These are phyloP conservation scores for Girardia tigrina DNA, from an alignment of 2,888 invertebrate genomes.

Conservation along the genomic window DNA sequence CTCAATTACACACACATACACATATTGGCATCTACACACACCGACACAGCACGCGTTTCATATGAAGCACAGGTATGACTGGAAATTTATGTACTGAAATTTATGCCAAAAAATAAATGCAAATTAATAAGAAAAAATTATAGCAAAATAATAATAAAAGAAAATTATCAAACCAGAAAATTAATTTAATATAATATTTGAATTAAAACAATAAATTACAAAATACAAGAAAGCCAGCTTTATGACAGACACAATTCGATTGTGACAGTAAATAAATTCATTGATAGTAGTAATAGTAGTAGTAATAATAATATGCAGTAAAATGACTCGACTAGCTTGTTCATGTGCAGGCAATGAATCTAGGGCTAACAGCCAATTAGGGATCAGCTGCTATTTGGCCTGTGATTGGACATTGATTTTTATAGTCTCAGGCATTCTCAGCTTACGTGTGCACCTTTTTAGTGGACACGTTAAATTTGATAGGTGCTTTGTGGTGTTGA, in stretches of 20 bases:
- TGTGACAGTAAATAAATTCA: too few species aligned
- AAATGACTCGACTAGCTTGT: conserved; percentile 18
- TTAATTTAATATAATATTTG: not conserved
- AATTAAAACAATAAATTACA: not conserved
- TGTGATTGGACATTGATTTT: conserved; percentile 18
- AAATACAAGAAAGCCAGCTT: not conserved
- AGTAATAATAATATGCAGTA: conserved; percentile 8
- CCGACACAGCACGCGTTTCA: too few species aligned
- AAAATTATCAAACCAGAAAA: not conserved
- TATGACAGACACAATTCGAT: not conserved
- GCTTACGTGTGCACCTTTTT: conserved; percentile 23
- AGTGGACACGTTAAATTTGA: conserved; percentile 23
- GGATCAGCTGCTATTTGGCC: conserved; percentile 11
- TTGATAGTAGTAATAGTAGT: not conserved
- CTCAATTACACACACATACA: too few species aligned
- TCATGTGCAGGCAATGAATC: conserved; percentile 23
- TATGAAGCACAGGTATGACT: too few species aligned
- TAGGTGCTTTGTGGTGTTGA: conserved; percentile 23
- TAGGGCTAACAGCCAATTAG: conserved; percentile 17
- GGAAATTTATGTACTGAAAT: too few species aligned
- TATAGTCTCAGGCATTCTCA: conserved; percentile 20
- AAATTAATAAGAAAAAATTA: not conserved
- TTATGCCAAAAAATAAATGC: not conserved
- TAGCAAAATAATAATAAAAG: not conserved
- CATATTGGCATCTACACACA: too few species aligned